These are phyloP conservation scores for Cataglyphis rosenhaueri DNA, from an alignment of 2,888 invertebrate species.

Conservation along the genomic window DNA sequence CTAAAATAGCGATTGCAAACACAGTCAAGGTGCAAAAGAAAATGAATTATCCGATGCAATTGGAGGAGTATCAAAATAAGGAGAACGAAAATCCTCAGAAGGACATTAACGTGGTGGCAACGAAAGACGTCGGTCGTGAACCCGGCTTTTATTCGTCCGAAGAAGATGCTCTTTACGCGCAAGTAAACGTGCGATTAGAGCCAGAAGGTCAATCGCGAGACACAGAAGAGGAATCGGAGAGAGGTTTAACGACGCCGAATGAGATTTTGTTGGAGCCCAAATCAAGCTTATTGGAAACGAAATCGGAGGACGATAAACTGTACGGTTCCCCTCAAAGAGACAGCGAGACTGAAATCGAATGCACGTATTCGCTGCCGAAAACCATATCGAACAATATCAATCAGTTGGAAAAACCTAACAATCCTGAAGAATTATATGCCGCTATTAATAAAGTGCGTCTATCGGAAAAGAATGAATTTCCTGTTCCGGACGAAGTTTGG, in stretches of 20 bases:
- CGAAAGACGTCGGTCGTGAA: constrained; percentile 68
- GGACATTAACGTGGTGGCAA: constrained; percentile 58
- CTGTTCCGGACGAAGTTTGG: constrained; percentile 82
- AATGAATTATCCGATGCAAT: constrained; percentile 83
- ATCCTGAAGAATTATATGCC: constrained; percentile 86
- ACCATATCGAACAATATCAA: constrained; percentile 74
- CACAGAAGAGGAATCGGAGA: constrained; percentile 82
- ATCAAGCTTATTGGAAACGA: constrained; percentile 50
- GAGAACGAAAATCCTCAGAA: constrained; percentile 89
- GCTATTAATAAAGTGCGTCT: constrained; percentile 83
- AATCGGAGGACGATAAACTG: constrained; percentile 64
- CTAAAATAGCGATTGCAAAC: constrained; percentile 81
- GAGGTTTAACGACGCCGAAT: constrained; percentile 68
- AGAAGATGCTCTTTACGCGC: constrained; percentile 82
- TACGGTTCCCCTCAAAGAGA: constrained; percentile 69
- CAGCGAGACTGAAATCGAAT: constrained; percentile 72
- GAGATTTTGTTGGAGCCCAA: constrained; percentile 64
- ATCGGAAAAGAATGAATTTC: constrained; percentile 76
- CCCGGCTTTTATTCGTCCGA: constrained; percentile 78
- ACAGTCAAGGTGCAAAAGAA: constrained; percentile 72
- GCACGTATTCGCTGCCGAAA: constrained; percentile 80
- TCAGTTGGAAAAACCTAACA: constrained; percentile 84
- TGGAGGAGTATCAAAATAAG: constrained; percentile 89
- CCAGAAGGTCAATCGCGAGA: constrained; percentile 83
- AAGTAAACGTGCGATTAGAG: constrained; percentile 80